These are phyloP conservation scores for Psilanteris sp. DNA, from an alignment of 1,140 invertebrate species.

Conservation along the genomic window DNA sequence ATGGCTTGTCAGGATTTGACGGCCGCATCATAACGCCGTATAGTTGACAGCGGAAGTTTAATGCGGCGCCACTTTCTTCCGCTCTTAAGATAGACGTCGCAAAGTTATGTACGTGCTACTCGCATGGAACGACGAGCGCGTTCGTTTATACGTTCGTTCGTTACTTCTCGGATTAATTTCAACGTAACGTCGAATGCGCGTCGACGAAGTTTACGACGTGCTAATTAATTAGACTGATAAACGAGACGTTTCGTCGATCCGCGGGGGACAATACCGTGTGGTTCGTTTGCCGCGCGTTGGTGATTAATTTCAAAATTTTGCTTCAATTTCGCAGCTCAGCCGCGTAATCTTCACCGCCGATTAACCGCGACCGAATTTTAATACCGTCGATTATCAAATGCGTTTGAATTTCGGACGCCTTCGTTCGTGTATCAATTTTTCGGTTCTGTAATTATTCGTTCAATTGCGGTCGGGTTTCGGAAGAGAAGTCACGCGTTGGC, in stretches of 20 bases:
- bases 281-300: conserved; percentile 24
- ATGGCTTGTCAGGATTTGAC: conserved; percentile 12
- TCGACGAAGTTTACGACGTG: conserved; percentile 68
- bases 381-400: no score
- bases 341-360: conserved; percentile 11
- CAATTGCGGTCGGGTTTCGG: no score
- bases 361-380: conserved; percentile 1
- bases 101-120: conserved; percentile 42
- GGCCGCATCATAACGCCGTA: not conserved
- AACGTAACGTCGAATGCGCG: conserved; percentile 48
- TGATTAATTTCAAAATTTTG: conserved; percentile 62
- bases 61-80: conserved; percentile 16
- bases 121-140: conserved; percentile 20
- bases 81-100: conserved; percentile 36
- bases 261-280: conserved; percentile 42
- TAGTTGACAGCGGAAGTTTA: conserved; percentile 49
- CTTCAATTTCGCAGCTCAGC: conserved; percentile 16
- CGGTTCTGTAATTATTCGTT: no score
- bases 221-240: conserved; percentile 75
- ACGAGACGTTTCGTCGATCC: conserved; percentile 64
- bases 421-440: no score
- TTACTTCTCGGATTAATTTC: conserved; percentile 67
- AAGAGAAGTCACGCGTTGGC: no score
- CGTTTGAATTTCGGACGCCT: no score
- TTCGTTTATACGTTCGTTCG: conserved; percentile 52